Evolutionary conservation across 2,888 invertebrate genomes (phyloP).

Genomic region (Luperina testacea): DNA sequence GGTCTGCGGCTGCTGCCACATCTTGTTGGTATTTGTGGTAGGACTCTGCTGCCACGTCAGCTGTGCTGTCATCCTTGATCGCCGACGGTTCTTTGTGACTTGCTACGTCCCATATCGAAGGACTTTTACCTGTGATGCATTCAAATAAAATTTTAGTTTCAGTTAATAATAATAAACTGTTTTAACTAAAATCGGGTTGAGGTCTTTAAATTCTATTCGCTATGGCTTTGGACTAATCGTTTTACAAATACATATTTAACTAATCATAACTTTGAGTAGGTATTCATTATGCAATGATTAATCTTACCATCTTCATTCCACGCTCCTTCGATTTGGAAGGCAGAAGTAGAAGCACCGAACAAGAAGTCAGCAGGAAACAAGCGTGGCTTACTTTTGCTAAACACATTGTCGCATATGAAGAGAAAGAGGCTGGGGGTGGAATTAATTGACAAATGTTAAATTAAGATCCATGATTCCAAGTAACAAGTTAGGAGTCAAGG

Average conservation of each 20-base stretch:
- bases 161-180: neutral
- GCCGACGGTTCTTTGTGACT: slow-evolving; percentile 73
- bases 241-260: neutral
- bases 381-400: slow-evolving; percentile 68
- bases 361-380: slow-evolving; percentile 77
- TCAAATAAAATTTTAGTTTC: neutral
- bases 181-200: neutral
- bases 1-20: slow-evolving; percentile 81
- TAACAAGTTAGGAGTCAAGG: neutral
- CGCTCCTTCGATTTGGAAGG: slow-evolving; percentile 90
- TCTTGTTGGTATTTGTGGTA: slow-evolving; percentile 91
- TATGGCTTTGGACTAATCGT: too few species aligned
- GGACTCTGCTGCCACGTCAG: slow-evolving; percentile 92
- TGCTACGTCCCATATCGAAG: slow-evolving; percentile 90
- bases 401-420: slow-evolving; percentile 52
- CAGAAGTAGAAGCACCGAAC: slow-evolving; percentile 85
- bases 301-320: slow-evolving; percentile 89
- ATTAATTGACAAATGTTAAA: slow-evolving; percentile 14
- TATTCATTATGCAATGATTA: neutral
- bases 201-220: too few species aligned
- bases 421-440: slow-evolving; percentile 65
- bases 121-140: slow-evolving; percentile 87
- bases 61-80: slow-evolving; percentile 78
- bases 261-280: neutral
- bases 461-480: neutral